A percentile compares a stretch with the other conserved stretches of the same genome.
phyloP scores from a whole-genome alignment of 2,113 vertebrate genomes.

The Osmerus mordax region DNA sequence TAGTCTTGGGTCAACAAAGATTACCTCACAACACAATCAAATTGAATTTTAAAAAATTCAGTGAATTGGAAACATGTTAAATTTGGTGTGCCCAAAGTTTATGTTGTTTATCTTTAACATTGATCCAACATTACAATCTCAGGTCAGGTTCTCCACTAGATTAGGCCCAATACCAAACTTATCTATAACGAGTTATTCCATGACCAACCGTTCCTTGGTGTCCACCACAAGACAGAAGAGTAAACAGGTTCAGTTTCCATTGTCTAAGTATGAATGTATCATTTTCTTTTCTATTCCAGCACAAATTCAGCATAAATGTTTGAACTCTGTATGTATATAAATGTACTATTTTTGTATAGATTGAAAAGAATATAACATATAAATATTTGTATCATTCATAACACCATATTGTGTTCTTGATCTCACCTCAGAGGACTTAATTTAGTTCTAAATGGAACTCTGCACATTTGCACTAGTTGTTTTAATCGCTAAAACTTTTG shows the following conservation, averaged over 20 bases:
- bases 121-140: too few relatives aligned
- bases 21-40: too few relatives aligned
- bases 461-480: constrained; percentile 44
- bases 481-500: too few relatives aligned
- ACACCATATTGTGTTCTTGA: constrained; percentile 50
- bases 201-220: neutral
- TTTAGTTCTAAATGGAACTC: constrained; percentile 57
- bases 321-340: constrained; percentile 60
- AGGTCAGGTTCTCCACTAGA: too few relatives aligned
- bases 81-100: too few relatives aligned
- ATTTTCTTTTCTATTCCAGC: constrained; percentile 60
- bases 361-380: constrained; percentile 52
- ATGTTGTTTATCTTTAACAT: too few relatives aligned
- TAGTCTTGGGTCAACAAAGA: too few relatives aligned
- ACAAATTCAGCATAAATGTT: constrained; percentile 57
- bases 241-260: constrained; percentile 21
- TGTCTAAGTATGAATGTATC: constrained; percentile 50
- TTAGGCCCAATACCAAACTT: too few relatives aligned
- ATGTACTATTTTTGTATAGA: constrained; percentile 69
- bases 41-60: too few relatives aligned
- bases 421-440: constrained; percentile 36
- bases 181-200: too few relatives aligned
- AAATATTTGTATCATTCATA: constrained; percentile 61
- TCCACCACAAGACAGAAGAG: constrained; percentile 15
- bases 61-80: too few relatives aligned